Evolutionary conservation across 2,113 vertebrate species (phyloP).

Genomic region (Acanthisitta chloris): DNA sequence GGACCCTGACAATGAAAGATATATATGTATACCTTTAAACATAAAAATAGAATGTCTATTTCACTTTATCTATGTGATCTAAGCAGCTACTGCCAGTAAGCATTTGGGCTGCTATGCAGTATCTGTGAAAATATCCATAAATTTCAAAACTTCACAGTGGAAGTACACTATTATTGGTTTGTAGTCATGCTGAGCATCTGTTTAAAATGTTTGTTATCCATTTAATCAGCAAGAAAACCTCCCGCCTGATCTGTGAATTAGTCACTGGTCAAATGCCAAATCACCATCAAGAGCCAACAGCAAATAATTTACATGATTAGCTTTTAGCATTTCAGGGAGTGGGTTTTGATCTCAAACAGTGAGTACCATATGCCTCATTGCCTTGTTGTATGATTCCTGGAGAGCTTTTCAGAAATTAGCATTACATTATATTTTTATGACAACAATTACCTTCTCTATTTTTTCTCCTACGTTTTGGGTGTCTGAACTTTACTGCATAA

Average conservation of each 20-base stretch:
- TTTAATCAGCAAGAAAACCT: slow-evolving; percentile 33
- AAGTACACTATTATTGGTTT: neutral
- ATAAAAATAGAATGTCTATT: neutral
- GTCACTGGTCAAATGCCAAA: slow-evolving; percentile 40
- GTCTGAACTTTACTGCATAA: neutral
- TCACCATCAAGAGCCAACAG: neutral
- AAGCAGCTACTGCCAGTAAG: neutral
- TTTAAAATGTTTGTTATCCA: slow-evolving; percentile 20
- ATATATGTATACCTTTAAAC: neutral
- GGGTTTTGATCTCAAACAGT: slow-evolving; percentile 1
- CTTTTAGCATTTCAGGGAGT: slow-evolving; percentile 2
- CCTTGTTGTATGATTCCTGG: neutral
- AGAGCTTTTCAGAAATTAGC: slow-evolving; percentile 10
- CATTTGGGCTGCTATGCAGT: neutral
- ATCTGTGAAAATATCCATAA: slow-evolving; percentile 14
- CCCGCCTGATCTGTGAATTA: slow-evolving; percentile 12
- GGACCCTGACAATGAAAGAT: neutral
- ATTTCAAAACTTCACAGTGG: neutral
- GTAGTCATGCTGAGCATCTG: neutral
- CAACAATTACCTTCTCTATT: neutral
- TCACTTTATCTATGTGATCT: neutral
- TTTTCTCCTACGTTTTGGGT: neutral
- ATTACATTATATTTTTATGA: neutral
- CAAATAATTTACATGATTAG: slow-evolving; percentile 35
- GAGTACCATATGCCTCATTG: slow-evolving; percentile 7